These are phyloP conservation scores for Molossus molossus DNA, from an alignment of 2,797 vertebrate genomes.

Conservation along the genomic window DNA sequence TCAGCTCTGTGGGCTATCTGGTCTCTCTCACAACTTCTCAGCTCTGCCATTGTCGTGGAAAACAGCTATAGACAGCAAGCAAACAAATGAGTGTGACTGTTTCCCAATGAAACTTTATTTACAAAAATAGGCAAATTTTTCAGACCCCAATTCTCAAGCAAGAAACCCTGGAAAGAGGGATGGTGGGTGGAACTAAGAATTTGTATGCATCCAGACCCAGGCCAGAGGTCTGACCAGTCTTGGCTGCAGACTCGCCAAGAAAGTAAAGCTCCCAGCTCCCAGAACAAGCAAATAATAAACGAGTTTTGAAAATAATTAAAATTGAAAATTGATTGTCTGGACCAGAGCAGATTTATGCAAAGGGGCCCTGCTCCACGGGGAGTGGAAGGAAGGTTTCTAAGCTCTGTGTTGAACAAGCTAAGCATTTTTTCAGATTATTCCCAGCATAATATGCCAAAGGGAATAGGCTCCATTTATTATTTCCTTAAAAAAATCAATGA, in stretches of 20 bases:
- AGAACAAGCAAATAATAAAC: conserved; percentile 91
- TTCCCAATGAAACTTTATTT: conserved; percentile 76
- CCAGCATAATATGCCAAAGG: conserved; percentile 95
- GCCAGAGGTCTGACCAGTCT: conserved; percentile 62
- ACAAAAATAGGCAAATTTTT: background rate
- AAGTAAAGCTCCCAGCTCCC: conserved; percentile 93
- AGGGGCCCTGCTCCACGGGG: conserved; percentile 90
- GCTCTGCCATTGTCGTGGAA: background rate
- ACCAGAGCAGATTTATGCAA: conserved; percentile 95
- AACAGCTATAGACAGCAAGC: background rate
- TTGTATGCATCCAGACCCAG: background rate
- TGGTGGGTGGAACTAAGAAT: conserved; percentile 26
- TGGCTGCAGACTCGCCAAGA: conserved; percentile 67
- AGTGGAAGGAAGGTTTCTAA: conserved; percentile 92
- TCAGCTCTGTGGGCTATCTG: background rate
- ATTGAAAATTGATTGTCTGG: conserved; percentile 98
- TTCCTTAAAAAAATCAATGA: conserved; percentile 94
- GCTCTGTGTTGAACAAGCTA: conserved; percentile 93
- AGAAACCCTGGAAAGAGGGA: background rate
- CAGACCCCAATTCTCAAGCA: background rate
- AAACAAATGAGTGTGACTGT: background rate
- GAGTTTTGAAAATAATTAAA: conserved; percentile 97
- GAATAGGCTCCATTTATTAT: conserved; percentile 92
- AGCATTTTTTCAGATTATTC: conserved; percentile 98
- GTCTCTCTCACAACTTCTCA: background rate